Conservation (phyloP, 2,797 vertebrate species). For the Aratinga solstitialis region DNA sequence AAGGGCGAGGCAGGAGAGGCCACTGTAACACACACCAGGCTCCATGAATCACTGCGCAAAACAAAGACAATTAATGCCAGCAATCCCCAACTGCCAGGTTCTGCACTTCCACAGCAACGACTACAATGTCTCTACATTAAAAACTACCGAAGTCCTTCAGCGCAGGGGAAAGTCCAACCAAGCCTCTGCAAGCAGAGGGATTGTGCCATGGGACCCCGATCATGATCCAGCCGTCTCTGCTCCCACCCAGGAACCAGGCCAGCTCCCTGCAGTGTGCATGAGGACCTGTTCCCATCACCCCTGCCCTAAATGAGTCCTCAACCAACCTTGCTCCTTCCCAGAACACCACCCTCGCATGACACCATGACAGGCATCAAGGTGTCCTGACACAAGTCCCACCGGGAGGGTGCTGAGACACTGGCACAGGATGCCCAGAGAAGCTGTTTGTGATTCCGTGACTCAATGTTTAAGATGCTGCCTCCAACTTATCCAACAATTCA, state of each 20-base stretch:
- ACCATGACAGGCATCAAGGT: background rate
- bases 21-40: background rate
- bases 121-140: background rate
- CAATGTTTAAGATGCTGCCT: too few relatives aligned
- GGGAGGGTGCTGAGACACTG: background rate
- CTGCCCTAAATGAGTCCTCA: background rate
- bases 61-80: background rate
- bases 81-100: background rate
- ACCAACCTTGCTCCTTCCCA: background rate
- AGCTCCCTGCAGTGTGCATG: background rate
- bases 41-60: background rate
- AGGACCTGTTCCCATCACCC: background rate
- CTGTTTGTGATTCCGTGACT: too few relatives aligned
- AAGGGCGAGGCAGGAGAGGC: background rate
- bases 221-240: accelerated
- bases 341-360: background rate
- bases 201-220: background rate
- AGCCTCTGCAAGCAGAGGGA: background rate
- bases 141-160: background rate
- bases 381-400: background rate
- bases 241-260: background rate
- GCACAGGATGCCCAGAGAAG: too few relatives aligned
- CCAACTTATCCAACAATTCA: too few relatives aligned
- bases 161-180: background rate
- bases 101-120: background rate